Base-by-base conservation (phyloP, 1,140 invertebrate genomes). In the Drosophila punjabiensis region DNA sequence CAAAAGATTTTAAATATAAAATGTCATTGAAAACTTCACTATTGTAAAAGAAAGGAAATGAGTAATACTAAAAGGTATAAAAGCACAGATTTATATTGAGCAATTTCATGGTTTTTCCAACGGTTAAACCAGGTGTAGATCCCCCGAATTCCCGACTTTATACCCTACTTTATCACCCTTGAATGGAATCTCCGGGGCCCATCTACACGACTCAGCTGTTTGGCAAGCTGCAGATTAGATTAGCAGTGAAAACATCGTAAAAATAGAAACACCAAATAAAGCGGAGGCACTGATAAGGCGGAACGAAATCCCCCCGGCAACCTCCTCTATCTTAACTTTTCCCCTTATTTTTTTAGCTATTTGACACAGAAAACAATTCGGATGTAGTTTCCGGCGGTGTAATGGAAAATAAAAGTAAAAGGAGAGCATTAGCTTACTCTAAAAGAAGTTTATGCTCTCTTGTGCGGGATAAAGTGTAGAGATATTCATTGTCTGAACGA, bases 161-260 rank as follows among this genome's bases (percentile, higher is more conserved):
- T 64, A 67, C 39, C 60, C 35, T 58, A 28, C 20, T 65, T 67
- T 64, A 67, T 67, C 32, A 35, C 30, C 32, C 59, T 35, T 67
- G 39, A 16, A 16, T 68, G 48, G n/a, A 45, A 70, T 70, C 63
- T 55, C 37, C 16, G 24, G 37, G 67, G 30, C 28, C 45, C 55
- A 73, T 74, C 68, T 73, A 74, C 45, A 73, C 53, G 47, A 64
- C 41, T 28, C 45, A 67, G 69, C 69, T 76, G 79, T 61, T 68
- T 71, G 48, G 50, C 30, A 45, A 61, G 39, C 64, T 74, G 37
- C 37, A 59, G 83, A 87, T 87, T 56, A 87, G 83, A 87, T 88
- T 80, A 60, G 30, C 37, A 43, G 64, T 71, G 48, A 76, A 83
- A 83, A 79, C 33, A 73, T 52, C 63, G 33, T 77, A 77, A 70